Base-by-base conservation (phyloP, 1,140 invertebrate genomes). In the Rhysida immarginata region DNA sequence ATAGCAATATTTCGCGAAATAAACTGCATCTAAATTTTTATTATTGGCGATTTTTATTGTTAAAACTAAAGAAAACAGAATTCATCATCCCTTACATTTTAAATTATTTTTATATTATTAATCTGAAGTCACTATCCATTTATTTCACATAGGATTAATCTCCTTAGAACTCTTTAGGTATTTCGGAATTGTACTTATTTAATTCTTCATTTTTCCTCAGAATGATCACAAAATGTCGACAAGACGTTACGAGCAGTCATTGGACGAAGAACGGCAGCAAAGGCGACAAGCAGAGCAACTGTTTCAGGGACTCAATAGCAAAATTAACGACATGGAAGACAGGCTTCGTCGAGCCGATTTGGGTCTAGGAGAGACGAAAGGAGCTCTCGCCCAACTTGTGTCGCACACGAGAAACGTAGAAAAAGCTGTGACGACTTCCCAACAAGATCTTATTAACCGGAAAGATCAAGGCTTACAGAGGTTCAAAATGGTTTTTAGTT, bases 361-460 rank as follows among this genome's bases (percentile, higher is more conserved):
- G 5, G 54, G 21, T 1, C 14, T 59, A 5, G 54, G 44, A 53
- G 63, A 63, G 11, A 60, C 29, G 16, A 55, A 60, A 41, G 57
- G 58, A n/a, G 58, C 64, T 23, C 23, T 61, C 11, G 51, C 58
- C 25, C 57, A 64, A 59, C 54, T 64, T 54, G 2, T 44, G 53
- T 42, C 25, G 14, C 46, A 59, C 51, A 46, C 53, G 54, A 26
- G 61, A 60, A 52, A 60, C 48, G 45, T 64, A 16, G 54, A 61
- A 57, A 69, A 71, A 53, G 59, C 69, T 56, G 66, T 72, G 54
- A 42, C 52, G 2, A 21, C 26, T 42, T 53, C 52, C 26, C 52
- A 53, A 23, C 52, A 53, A 41, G 35, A 42, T 41, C 23, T 53
- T 5, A 5, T 53, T 3, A 21, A 2, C 35, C 29, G 23, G 21